Conservation (phyloP, 2,888 invertebrate genomes). For the Limnephilus auricula region DNA sequence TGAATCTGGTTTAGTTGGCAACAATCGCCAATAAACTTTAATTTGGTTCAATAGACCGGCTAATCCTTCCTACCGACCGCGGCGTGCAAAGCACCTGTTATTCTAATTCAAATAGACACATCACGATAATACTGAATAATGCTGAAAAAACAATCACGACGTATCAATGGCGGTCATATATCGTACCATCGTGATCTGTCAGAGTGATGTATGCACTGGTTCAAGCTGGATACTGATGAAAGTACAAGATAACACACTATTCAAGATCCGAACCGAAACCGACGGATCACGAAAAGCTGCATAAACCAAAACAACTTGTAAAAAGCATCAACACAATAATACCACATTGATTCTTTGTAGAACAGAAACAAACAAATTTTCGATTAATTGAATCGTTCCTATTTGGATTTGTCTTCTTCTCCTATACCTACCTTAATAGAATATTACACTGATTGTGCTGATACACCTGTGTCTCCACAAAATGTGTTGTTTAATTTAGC, state of each 20-base stretch:
- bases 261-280: slow-evolving; percentile 3
- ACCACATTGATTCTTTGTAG: not conserved
- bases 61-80: slow-evolving; percentile 26
- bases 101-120: slow-evolving; percentile 53
- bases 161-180: slow-evolving; percentile 48
- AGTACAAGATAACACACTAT: slow-evolving; percentile 51
- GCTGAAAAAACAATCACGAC: slow-evolving; percentile 47
- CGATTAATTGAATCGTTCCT: not conserved
- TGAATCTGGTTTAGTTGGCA: slow-evolving; percentile 13
- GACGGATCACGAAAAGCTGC: not conserved
- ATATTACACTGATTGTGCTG: not conserved
- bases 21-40: slow-evolving; percentile 27
- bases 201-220: slow-evolving; percentile 56
- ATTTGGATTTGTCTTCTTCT: not conserved
- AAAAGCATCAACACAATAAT: not conserved
- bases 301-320: not conserved
- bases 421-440: not conserved
- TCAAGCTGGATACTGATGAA: slow-evolving; percentile 57
- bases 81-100: slow-evolving; percentile 53
- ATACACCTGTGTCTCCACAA: not conserved
- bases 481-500: not conserved
- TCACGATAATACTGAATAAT: slow-evolving; percentile 53
- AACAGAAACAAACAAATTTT: not conserved
- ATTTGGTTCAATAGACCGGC: not conserved
- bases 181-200: slow-evolving; percentile 63